A percentile compares a stretch with the other conserved stretches of the same genome.
These are phyloP conservation scores for Notarius quadriscutis DNA, from an alignment of 2,113 vertebrate species.

Conservation along the genomic window DNA sequence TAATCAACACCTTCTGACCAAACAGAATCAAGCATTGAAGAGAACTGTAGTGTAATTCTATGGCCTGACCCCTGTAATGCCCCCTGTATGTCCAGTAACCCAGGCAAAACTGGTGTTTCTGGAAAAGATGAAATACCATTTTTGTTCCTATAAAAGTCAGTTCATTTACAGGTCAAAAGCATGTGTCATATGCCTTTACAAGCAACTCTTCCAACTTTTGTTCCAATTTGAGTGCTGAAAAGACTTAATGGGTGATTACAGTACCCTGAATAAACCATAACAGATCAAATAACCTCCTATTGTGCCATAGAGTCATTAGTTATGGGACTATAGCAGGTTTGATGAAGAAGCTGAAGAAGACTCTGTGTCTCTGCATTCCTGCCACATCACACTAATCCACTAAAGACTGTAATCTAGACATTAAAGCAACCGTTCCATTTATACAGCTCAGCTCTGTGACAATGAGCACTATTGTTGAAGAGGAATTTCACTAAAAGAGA, in stretches of 20 bases:
- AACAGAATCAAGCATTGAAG: background rate
- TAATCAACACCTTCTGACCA: background rate
- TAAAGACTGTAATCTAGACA: conserved; percentile 10
- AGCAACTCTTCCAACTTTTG: too few relatives aligned
- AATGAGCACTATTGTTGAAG: conserved; percentile 22
- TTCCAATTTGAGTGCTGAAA: conserved; percentile 1
- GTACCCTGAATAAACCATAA: background rate
- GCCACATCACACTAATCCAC: conserved; percentile 21
- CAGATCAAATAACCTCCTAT: conserved; percentile 19
- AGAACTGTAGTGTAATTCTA: background rate
- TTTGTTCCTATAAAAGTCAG: background rate
- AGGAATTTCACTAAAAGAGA: background rate
- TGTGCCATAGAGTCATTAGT: background rate
- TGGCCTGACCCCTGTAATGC: background rate
- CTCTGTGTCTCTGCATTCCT: conserved; percentile 2
- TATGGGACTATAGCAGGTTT: background rate
- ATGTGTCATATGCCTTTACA: conserved; percentile 8
- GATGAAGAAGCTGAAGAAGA: conserved; percentile 10
- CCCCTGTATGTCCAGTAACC: background rate
- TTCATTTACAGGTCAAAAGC: background rate
- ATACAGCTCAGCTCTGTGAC: background rate
- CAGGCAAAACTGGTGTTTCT: background rate
- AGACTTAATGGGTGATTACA: background rate
- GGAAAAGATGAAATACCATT: background rate
- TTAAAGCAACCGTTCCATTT: conserved; percentile 1